phyloP scores from a whole-genome alignment of 2,888 invertebrate genomes.

The Leptothorax acervorum region DNA sequence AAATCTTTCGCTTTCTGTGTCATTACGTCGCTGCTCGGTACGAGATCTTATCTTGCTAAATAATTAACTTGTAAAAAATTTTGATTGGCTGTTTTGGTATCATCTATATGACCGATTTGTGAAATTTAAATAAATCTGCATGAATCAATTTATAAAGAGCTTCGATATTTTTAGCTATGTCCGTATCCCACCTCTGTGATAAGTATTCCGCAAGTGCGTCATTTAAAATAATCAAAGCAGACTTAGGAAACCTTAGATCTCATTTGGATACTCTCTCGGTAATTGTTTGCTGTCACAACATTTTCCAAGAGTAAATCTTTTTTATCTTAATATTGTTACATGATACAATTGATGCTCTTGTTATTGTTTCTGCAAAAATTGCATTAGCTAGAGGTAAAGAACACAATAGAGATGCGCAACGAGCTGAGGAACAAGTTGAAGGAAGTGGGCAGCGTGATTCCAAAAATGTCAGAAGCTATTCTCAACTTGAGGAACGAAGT shows the following conservation, averaged over 20 bases:
- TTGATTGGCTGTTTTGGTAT: not conserved
- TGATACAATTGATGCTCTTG: not conserved
- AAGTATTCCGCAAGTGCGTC: constrained; percentile 80
- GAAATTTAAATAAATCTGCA: not conserved
- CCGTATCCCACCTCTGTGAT: constrained; percentile 81
- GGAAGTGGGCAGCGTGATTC: constrained; percentile 78
- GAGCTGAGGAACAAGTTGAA: constrained; percentile 78
- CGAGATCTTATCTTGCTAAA: constrained; percentile 12
- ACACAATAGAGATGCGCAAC: constrained; percentile 77
- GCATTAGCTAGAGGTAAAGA: constrained; percentile 79
- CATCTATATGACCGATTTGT: not conserved
- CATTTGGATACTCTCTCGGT: constrained; percentile 81
- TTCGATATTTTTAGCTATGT: constrained; percentile 78
- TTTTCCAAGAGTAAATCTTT: not conserved
- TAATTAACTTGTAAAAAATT: not conserved
- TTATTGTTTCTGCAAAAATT: constrained; percentile 11
- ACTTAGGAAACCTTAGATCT: constrained; percentile 77
- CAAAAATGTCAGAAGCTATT: constrained; percentile 82
- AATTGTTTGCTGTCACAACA: constrained; percentile 53
- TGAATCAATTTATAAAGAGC: not conserved
- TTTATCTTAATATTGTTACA: constrained; percentile 6
- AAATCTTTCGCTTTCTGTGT: constrained; percentile 80
- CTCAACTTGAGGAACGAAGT: constrained; percentile 79
- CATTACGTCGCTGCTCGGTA: constrained; percentile 81
- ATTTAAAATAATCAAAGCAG: constrained; percentile 78